Conservation (phyloP, 1,140 invertebrate genomes). For the Lordiphosa mommai region DNA sequence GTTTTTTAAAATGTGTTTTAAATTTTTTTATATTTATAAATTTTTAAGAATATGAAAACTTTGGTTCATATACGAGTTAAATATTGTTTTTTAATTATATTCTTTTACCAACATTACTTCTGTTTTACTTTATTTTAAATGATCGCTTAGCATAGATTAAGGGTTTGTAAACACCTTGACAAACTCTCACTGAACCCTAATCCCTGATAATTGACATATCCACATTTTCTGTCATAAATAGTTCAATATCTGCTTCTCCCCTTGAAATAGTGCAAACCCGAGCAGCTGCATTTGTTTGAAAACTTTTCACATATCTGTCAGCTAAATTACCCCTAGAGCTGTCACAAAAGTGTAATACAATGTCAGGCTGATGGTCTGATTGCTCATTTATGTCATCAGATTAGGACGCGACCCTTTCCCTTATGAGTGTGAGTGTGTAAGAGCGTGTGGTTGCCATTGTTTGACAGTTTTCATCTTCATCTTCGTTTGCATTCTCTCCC, state of each 20-base stretch:
- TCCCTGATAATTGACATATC: constrained; percentile 6
- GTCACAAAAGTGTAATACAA: neutral
- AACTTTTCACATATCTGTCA: constrained; percentile 58
- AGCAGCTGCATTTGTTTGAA: constrained; percentile 26
- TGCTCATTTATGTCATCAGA: constrained; percentile 67
- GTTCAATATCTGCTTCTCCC: constrained; percentile 31
- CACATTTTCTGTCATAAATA: constrained; percentile 23
- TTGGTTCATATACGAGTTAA: too few relatives aligned
- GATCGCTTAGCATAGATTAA: constrained; percentile 3
- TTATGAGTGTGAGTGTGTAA: constrained; percentile 18
- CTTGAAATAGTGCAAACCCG: neutral
- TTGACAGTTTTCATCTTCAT: constrained; percentile 33
- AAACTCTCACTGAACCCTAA: constrained; percentile 3
- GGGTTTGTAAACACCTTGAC: constrained; percentile 37
- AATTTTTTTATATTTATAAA: too few relatives aligned
- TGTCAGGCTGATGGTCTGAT: constrained; percentile 55
- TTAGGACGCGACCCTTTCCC: constrained; percentile 28
- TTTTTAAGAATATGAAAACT: too few relatives aligned
- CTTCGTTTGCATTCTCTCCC: constrained; percentile 18
- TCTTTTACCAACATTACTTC: too few relatives aligned
- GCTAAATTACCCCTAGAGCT: constrained; percentile 39
- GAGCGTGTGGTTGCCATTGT: constrained; percentile 21
- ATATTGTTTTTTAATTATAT: too few relatives aligned
- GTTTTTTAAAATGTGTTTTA: too few relatives aligned
- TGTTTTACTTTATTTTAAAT: neutral